Evolutionary conservation across 2,797 vertebrate species (phyloP).

Genomic region (Heteromormyrus szaboi): DNA sequence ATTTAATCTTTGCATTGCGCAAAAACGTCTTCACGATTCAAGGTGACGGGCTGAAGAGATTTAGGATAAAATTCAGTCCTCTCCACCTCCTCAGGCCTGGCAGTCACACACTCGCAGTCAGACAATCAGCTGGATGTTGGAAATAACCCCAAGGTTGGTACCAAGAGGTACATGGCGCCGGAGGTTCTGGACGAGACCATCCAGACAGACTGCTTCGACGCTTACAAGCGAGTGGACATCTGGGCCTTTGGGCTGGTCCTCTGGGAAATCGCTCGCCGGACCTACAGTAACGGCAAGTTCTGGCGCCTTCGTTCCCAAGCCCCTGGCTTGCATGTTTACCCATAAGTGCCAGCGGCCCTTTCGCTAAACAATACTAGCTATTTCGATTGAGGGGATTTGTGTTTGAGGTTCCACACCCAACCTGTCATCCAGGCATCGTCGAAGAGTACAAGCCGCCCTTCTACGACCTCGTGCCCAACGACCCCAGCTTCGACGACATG

Average conservation of each 20-base stretch:
- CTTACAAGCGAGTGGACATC: slow-evolving; percentile 75
- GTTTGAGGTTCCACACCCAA: neutral
- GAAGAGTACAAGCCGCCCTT: slow-evolving; percentile 76
- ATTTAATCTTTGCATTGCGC: neutral
- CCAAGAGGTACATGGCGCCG: slow-evolving; percentile 76
- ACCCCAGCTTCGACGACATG: slow-evolving; percentile 78
- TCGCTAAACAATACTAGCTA: neutral
- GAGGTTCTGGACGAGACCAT: slow-evolving; percentile 74
- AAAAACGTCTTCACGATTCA: neutral
- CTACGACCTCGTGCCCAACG: slow-evolving; percentile 73
- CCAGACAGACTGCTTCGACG: slow-evolving; percentile 72
- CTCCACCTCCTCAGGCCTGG: slow-evolving; percentile 53
- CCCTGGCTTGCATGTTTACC: neutral
- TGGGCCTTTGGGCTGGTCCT: slow-evolving; percentile 75
- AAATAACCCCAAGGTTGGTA: slow-evolving; percentile 75
- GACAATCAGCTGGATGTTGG: slow-evolving; percentile 72
- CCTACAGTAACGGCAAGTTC: slow-evolving; percentile 69
- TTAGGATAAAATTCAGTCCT: neutral
- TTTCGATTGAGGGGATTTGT: neutral
- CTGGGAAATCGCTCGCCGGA: slow-evolving; percentile 72
- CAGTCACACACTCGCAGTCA: slow-evolving; percentile 70
- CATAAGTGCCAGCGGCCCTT: neutral
- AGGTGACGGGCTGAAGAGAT: neutral
- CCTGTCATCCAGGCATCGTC: slow-evolving; percentile 60
- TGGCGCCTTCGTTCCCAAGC: neutral